Conservation (phyloP, 2,888 invertebrate species). For the Mesorhabditis spiculigera region DNA sequence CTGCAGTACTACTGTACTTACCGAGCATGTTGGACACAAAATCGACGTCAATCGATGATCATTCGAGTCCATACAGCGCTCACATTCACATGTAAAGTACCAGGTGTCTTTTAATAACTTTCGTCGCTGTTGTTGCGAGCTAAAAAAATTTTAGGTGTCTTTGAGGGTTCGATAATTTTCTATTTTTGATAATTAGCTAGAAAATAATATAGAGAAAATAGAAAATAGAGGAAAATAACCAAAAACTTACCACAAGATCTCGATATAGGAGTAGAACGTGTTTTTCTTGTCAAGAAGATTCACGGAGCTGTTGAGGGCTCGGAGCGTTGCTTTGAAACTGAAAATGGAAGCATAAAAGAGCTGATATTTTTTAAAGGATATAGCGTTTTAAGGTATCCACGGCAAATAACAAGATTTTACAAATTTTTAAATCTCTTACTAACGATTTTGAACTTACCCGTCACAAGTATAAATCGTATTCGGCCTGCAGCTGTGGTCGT, state of each 20-base stretch:
- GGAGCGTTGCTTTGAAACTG: slow-evolving; percentile 43
- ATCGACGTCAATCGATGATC: slow-evolving; percentile 53
- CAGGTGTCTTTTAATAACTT: slow-evolving; percentile 53
- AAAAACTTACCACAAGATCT: slow-evolving; percentile 43
- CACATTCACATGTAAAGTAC: slow-evolving; percentile 57
- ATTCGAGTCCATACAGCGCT: slow-evolving; percentile 47
- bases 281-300: slow-evolving; percentile 43
- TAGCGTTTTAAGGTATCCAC: no score
- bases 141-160: slow-evolving; percentile 58
- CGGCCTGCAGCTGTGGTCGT: slow-evolving; percentile 57
- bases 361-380: no score
- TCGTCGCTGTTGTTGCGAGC: slow-evolving; percentile 39
- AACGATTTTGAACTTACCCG: no score
- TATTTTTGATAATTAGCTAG: no score
- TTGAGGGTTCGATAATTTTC: slow-evolving; percentile 45
- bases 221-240: slow-evolving; percentile 3
- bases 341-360: no score
- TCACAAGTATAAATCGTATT: slow-evolving; percentile 55
- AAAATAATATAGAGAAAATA: slow-evolving; percentile 10
- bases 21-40: slow-evolving; percentile 45
- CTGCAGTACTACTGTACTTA: slow-evolving; percentile 9
- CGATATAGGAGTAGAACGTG: slow-evolving; percentile 58
- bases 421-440: no score
- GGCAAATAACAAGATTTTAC: no score
- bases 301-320: slow-evolving; percentile 41